These are phyloP conservation scores for Vesta saturnalis DNA, from an alignment of 2,888 invertebrate species.

Conservation along the genomic window DNA sequence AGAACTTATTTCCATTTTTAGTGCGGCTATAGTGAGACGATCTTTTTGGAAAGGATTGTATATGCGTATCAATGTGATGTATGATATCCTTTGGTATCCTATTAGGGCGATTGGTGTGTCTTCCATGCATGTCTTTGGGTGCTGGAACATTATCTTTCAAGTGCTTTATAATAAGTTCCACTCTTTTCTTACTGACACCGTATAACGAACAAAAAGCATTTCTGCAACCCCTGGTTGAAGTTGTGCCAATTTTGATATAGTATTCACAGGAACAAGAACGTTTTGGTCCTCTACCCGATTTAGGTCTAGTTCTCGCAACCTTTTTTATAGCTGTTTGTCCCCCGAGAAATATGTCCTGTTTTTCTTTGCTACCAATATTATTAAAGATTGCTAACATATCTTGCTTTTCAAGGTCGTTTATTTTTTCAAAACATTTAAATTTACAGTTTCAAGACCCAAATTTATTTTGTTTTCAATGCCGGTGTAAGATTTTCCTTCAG, in stretches of 20 bases:
- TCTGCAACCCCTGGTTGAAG: not conserved
- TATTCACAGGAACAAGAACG: constrained; percentile 27
- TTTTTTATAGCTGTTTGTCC: constrained; percentile 18
- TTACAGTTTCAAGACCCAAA: not conserved
- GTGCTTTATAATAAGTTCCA: constrained; percentile 16
- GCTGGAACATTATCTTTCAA: not conserved
- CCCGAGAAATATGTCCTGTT: constrained; percentile 19
- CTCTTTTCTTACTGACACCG: constrained; percentile 21
- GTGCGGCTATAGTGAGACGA: constrained; percentile 30
- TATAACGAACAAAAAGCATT: constrained; percentile 17
- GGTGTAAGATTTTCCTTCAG: too few species aligned
- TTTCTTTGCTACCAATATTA: constrained; percentile 26
- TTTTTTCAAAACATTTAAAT: constrained; percentile 18
- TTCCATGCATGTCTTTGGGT: constrained; percentile 32
- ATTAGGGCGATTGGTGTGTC: constrained; percentile 36
- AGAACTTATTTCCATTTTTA: constrained; percentile 32
- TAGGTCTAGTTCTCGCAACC: too few species aligned
- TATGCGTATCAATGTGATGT: constrained; percentile 20
- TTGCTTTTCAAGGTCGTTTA: constrained; percentile 24
- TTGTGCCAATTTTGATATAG: constrained; percentile 18
- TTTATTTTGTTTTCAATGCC: too few species aligned
- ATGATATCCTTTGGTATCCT: constrained; percentile 32
- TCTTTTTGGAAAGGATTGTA: constrained; percentile 24
- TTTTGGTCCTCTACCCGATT: constrained; percentile 21
- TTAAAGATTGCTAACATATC: constrained; percentile 29